Percentiles rank a stretch among this genome's conserved stretches.
phyloP scores from a whole-genome alignment of 1,140 invertebrate species.

The Phymorhynchus buccinoides region DNA sequence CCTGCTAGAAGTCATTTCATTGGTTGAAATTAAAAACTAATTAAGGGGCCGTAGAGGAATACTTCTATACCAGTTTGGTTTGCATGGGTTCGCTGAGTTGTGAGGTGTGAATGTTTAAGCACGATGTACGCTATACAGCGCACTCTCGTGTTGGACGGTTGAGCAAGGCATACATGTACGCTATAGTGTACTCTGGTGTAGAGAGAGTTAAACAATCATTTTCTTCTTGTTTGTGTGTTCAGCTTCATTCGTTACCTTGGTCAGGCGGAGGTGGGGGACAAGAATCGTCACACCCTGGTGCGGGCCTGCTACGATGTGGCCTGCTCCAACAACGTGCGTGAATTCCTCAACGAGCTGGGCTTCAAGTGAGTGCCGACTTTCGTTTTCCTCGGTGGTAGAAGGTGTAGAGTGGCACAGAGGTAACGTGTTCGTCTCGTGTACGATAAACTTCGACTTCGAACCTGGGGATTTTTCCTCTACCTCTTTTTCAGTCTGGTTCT shows the following conservation, averaged over 20 bases:
- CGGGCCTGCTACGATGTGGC: constrained; percentile 93
- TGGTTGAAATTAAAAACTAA: no score
- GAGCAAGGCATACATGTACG: background rate
- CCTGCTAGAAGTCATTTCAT: no score
- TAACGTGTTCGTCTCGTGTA: no score
- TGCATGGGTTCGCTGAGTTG: no score
- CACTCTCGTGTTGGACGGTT: no score
- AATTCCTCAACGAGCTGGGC: constrained; percentile 93
- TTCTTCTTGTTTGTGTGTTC: constrained; percentile 64
- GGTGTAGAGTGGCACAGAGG: no score
- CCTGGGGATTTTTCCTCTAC: background rate
- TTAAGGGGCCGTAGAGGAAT: no score
- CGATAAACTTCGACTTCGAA: background rate
- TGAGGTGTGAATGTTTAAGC: no score
- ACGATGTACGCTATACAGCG: no score
- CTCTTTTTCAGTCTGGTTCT: no score
- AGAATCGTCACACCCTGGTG: constrained; percentile 89
- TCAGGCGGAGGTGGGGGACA: constrained; percentile 90
- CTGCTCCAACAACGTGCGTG: constrained; percentile 88
- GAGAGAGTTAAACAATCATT: background rate
- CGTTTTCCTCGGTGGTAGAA: constrained; percentile 1
- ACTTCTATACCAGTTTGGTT: no score
- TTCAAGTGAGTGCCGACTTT: constrained; percentile 68
- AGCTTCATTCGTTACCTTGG: constrained; percentile 91
- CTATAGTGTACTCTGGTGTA: no score